phyloP scores from a whole-genome alignment of 2,888 invertebrate species.

The Volucella inflata region DNA sequence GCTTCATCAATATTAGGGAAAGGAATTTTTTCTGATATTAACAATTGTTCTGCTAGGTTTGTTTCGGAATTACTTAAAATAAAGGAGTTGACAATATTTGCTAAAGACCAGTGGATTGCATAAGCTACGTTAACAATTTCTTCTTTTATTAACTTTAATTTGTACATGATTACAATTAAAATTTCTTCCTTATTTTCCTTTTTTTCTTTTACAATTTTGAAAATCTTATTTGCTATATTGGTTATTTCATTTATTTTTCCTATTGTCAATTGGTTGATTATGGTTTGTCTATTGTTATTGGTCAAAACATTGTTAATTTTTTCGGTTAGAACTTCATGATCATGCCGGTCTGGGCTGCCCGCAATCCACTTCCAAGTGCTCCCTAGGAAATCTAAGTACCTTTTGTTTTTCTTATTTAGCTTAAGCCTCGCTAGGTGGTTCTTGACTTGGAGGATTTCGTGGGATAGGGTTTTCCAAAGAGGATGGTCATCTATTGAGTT shows the following conservation, averaged over 20 bases:
- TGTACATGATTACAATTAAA: slow-evolving; percentile 11
- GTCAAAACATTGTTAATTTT: too few relatives aligned
- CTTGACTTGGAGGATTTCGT: too few relatives aligned
- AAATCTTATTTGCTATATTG: slow-evolving; percentile 8
- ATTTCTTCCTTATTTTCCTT: slow-evolving; percentile 3
- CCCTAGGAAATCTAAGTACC: too few relatives aligned
- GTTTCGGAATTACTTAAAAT: slow-evolving; percentile 33
- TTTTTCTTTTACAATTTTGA: not conserved
- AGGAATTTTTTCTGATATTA: slow-evolving; percentile 50
- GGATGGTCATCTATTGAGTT: too few relatives aligned
- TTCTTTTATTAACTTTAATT: slow-evolving; percentile 40
- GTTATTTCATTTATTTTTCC: not conserved
- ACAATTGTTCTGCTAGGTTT: slow-evolving; percentile 22
- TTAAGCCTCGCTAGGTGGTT: too few relatives aligned
- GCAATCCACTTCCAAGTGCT: too few relatives aligned
- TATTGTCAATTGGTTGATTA: slow-evolving; percentile 13
- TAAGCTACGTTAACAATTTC: slow-evolving; percentile 30
- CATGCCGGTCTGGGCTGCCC: too few relatives aligned
- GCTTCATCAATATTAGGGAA: slow-evolving; percentile 55
- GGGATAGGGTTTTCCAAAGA: too few relatives aligned
- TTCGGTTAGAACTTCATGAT: too few relatives aligned
- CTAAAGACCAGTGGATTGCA: slow-evolving; percentile 35
- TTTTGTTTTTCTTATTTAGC: too few relatives aligned
- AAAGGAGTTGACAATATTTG: slow-evolving; percentile 26
- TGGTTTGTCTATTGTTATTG: not conserved